Evolutionary conservation across 2,888 invertebrate species (phyloP).

Genomic region (Stenoptilia bipunctidactyla): DNA sequence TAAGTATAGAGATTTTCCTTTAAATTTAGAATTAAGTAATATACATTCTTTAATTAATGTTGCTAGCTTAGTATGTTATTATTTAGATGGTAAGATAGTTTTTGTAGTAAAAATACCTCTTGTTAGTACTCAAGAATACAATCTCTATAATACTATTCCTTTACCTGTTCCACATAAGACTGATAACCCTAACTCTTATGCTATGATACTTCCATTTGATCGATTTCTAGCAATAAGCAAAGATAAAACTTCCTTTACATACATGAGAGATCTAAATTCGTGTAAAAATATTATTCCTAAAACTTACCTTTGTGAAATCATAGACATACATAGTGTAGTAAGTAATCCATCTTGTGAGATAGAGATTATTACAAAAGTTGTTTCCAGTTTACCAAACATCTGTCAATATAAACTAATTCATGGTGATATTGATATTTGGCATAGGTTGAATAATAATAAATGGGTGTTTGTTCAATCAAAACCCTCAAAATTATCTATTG

Average conservation of each 20-base stretch:
- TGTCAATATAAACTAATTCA: constrained; percentile 9
- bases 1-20: constrained; percentile 7
- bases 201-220: constrained; percentile 7
- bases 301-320: constrained; percentile 5
- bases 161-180: constrained; percentile 1
- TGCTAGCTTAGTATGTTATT: constrained; percentile 7
- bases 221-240: constrained; percentile 11
- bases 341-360: constrained; percentile 7
- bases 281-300: constrained; percentile 7
- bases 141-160: constrained; percentile 6
- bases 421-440: constrained; percentile 8
- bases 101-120: constrained; percentile 7
- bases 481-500: neutral
- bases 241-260: constrained; percentile 10
- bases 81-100: constrained; percentile 7
- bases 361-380: constrained; percentile 9
- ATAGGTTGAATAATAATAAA: constrained; percentile 6
- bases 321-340: constrained; percentile 5
- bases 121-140: constrained; percentile 2
- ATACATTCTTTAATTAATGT: constrained; percentile 9
- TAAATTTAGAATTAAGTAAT: constrained; percentile 7
- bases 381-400: constrained; percentile 5
- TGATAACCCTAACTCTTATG: constrained; percentile 3
- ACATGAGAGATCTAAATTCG: constrained; percentile 5
- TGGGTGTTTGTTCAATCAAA: constrained; percentile 5